phyloP scores from a whole-genome alignment of 2,113 vertebrate species.

The Lepisosteus oculatus region DNA sequence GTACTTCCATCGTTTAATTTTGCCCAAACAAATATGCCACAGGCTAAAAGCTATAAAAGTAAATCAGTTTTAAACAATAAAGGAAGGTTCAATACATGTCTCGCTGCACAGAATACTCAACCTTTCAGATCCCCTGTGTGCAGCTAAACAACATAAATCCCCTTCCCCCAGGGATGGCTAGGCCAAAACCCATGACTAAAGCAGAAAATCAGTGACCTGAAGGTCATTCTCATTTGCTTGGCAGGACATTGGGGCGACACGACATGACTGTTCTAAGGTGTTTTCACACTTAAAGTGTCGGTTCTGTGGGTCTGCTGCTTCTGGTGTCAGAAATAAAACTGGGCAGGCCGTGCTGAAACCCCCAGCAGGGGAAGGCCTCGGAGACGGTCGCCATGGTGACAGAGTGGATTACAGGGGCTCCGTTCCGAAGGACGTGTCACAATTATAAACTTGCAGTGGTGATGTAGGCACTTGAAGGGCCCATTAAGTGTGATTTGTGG shows the following conservation, averaged over 20 bases:
- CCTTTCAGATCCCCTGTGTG: not conserved
- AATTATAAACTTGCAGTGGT: constrained; percentile 6
- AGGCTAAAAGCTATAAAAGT: not conserved
- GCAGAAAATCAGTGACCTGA: not conserved
- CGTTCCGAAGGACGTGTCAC: constrained; percentile 12
- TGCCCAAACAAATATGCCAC: not conserved
- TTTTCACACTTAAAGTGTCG: constrained; percentile 8
- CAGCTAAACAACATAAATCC: not conserved
- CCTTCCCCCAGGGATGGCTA: not conserved
- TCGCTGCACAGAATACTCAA: not conserved
- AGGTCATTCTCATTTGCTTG: constrained; percentile 6
- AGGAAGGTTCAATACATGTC: not conserved
- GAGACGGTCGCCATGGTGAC: constrained; percentile 19
- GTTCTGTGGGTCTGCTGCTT: not conserved
- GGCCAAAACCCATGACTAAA: not conserved
- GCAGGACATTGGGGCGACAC: not conserved
- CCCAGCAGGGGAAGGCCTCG: constrained; percentile 6
- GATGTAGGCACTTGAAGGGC: constrained; percentile 16
- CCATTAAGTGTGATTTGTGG: constrained; percentile 23
- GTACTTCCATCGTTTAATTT: not conserved
- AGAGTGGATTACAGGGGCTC: constrained; percentile 12
- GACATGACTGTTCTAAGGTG: not conserved
- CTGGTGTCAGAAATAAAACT: constrained; percentile 10
- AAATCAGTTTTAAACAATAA: not conserved
- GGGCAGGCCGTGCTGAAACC: constrained; percentile 10